phyloP scores from a whole-genome alignment of 2,888 invertebrate species.

The Xylota sylvarum region DNA sequence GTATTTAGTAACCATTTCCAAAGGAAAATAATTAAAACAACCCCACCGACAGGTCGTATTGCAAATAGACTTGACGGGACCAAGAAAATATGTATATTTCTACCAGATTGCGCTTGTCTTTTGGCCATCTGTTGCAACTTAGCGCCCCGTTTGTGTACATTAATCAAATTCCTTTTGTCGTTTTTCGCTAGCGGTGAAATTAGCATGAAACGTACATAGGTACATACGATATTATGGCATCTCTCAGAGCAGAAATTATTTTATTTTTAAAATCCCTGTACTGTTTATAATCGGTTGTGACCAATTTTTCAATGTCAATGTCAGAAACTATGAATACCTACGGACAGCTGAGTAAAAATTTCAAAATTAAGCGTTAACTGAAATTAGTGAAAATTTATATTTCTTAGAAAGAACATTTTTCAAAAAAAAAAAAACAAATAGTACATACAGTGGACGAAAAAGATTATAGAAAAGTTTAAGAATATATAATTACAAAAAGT shows the following conservation, averaged over 20 bases:
- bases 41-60: constrained; percentile 40
- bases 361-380: constrained; percentile 44
- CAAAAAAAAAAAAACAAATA: no score
- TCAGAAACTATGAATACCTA: constrained; percentile 22
- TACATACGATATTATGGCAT: neutral
- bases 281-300: no score
- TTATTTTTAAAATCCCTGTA: no score
- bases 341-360: constrained; percentile 50
- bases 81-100: constrained; percentile 12
- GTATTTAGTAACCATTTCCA: neutral
- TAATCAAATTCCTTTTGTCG: constrained; percentile 42
- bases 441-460: neutral
- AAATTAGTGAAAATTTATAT: neutral
- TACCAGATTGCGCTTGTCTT: constrained; percentile 12
- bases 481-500: neutral
- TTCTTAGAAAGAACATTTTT: neutral
- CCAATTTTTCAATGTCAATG: constrained; percentile 56
- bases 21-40: constrained; percentile 9
- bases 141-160: constrained; percentile 41
- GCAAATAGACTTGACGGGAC: constrained; percentile 17
- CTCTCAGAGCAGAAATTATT: no score
- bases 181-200: constrained; percentile 29
- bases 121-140: constrained; percentile 36
- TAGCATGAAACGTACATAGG: constrained; percentile 43
- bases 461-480: neutral